Evolutionary conservation across 1,140 invertebrate species (phyloP).

Genomic region (Hestina assimilis): DNA sequence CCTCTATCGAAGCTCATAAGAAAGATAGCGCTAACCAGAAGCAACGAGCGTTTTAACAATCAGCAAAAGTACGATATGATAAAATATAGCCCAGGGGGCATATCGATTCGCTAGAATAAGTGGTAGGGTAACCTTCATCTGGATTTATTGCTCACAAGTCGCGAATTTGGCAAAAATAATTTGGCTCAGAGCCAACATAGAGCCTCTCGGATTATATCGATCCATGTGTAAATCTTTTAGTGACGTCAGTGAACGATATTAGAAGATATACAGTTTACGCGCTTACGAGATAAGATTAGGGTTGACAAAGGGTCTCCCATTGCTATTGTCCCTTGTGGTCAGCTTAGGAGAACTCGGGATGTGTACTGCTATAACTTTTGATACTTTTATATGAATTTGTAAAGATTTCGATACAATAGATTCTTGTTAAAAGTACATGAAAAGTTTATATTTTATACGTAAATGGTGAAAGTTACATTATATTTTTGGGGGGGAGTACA

Average conservation of each 20-base stretch:
- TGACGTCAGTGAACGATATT: conserved; percentile 5
- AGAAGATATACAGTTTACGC: neutral
- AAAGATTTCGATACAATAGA: neutral
- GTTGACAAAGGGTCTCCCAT: neutral
- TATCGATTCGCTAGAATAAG: conserved; percentile 23
- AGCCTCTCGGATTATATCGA: conserved; percentile 37
- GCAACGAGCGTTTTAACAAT: conserved; percentile 21
- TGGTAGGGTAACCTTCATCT: conserved; percentile 29
- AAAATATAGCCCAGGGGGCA: conserved; percentile 23
- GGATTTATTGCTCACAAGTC: conserved; percentile 47
- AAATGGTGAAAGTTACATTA: too few species aligned
- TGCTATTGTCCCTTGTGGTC: conserved; percentile 1
- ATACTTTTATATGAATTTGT: neutral
- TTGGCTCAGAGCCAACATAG: conserved; percentile 44
- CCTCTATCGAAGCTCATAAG: neutral
- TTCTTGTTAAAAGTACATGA: too few species aligned
- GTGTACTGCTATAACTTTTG: neutral
- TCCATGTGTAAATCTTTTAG: conserved; percentile 11
- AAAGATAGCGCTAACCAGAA: conserved; percentile 4
- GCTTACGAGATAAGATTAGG: neutral
- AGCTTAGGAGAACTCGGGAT: neutral
- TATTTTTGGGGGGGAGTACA: too few species aligned
- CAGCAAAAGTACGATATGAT: conserved; percentile 16
- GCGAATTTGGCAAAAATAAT: conserved; percentile 57
- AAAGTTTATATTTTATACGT: too few species aligned